These are phyloP conservation scores for Pseudochirops corinnae DNA, from an alignment of 2,797 vertebrate species.

Conservation along the genomic window DNA sequence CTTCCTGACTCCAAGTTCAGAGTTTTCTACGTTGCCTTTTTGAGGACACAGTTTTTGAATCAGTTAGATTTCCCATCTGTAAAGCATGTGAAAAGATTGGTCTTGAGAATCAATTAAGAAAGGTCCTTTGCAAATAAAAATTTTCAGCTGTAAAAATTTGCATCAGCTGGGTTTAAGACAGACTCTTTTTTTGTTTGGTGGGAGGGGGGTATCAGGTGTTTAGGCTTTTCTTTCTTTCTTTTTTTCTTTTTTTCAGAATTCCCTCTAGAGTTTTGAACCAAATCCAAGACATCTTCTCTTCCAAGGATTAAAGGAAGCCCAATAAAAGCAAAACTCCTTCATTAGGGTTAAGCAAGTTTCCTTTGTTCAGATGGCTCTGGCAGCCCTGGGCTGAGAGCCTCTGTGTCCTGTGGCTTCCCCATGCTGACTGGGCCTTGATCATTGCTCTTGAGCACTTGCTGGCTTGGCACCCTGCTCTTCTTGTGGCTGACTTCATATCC, in stretches of 20 bases:
- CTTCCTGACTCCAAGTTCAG: not conserved
- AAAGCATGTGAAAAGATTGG: not conserved
- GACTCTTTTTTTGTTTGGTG: not conserved
- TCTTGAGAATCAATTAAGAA: not conserved
- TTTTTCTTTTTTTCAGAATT: not conserved
- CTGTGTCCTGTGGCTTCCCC: not conserved
- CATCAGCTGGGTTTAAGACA: not conserved
- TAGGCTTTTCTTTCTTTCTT: not conserved
- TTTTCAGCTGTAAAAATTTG: not conserved
- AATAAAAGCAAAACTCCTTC: not conserved
- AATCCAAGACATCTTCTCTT: slow-evolving; percentile 1
- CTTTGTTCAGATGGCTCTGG: not conserved
- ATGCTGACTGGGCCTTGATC: not conserved
- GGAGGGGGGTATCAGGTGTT: not conserved
- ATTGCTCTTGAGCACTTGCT: not conserved
- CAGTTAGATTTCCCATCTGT: not conserved
- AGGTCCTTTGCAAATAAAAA: not conserved
- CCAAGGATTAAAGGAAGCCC: slow-evolving; percentile 1
- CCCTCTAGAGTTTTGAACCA: not conserved
- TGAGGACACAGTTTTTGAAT: not conserved
- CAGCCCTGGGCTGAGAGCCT: slow-evolving; percentile 1
- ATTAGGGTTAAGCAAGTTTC: slow-evolving; percentile 5
- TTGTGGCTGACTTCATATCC: not conserved
- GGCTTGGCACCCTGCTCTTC: not conserved
- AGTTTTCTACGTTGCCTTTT: not conserved